phyloP scores from a whole-genome alignment of 2,888 invertebrate genomes.

The Ophion costatus region DNA sequence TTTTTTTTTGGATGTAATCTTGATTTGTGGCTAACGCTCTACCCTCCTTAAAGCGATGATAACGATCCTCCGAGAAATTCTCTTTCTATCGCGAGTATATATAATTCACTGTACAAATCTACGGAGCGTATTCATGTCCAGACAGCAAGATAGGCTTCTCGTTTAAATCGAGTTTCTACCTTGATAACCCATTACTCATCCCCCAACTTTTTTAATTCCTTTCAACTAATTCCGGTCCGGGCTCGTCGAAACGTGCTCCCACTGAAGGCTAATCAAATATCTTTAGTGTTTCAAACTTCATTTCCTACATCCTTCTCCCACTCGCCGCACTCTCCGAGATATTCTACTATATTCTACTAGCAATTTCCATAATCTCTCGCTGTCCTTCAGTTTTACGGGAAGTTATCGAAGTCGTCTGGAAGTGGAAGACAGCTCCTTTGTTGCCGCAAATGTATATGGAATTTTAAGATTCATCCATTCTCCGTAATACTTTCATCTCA shows the following conservation, averaged over 20 bases:
- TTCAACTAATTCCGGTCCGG: constrained; percentile 52
- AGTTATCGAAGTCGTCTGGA: constrained; percentile 24
- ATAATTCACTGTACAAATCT: constrained; percentile 2
- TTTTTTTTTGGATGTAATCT: no score
- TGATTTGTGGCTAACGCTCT: no score
- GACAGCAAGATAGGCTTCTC: constrained; percentile 50
- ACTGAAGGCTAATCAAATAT: constrained; percentile 55
- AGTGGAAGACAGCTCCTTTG: constrained; percentile 28
- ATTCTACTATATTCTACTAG: constrained; percentile 38
- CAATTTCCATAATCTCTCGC: constrained; percentile 46
- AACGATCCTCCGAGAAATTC: no score
- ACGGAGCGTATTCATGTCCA: neutral
- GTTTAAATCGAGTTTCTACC: constrained; percentile 60
- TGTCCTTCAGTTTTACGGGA: constrained; percentile 40
- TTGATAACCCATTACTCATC: constrained; percentile 63
- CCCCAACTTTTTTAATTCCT: constrained; percentile 59
- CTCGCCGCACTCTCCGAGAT: constrained; percentile 9
- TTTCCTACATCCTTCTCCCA: constrained; percentile 7
- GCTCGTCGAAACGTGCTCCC: constrained; percentile 39
- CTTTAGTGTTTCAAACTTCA: constrained; percentile 61
- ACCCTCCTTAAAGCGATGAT: no score
- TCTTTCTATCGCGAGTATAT: neutral
- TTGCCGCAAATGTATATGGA: constrained; percentile 6
- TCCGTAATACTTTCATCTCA: neutral
- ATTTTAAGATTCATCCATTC: constrained; percentile 13